These are phyloP conservation scores for Ceriagrion tenellum DNA, from an alignment of 2,888 invertebrate species.

Conservation along the genomic window DNA sequence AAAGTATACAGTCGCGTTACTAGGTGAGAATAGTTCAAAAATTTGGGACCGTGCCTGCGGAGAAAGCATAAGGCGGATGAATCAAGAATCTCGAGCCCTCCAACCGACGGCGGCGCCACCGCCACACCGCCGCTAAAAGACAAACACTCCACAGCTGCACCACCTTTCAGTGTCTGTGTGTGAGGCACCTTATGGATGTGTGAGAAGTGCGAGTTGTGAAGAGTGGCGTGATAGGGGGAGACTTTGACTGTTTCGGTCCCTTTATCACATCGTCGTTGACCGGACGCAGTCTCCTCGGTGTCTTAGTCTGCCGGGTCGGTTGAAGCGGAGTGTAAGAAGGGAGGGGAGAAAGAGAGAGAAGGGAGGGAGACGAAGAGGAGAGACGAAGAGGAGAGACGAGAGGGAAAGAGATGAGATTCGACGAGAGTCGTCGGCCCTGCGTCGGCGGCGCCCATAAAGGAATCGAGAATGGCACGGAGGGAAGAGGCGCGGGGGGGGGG, in stretches of 20 bases:
- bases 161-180: background rate
- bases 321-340: background rate
- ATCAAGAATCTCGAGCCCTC: background rate
- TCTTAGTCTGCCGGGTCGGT: background rate
- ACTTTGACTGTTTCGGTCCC: slow-evolving; percentile 12
- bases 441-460: slow-evolving; percentile 40
- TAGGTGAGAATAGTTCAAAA: background rate
- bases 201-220: background rate
- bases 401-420: background rate
- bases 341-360: background rate
- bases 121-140: background rate
- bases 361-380: background rate
- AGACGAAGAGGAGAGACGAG: background rate
- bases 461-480: background rate
- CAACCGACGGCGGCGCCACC: background rate
- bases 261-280: slow-evolving; percentile 15
- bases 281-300: background rate
- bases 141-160: slow-evolving; percentile 55
- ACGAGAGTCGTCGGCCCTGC: background rate
- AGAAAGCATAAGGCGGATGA: background rate
- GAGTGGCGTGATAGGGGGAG: background rate
- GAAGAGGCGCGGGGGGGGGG: too few relatives aligned
- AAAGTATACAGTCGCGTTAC: background rate
- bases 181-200: background rate
- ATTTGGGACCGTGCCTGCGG: background rate